Evolutionary conservation across 2,113 vertebrate species (phyloP).

Genomic region (Vulpes lagopus): DNA sequence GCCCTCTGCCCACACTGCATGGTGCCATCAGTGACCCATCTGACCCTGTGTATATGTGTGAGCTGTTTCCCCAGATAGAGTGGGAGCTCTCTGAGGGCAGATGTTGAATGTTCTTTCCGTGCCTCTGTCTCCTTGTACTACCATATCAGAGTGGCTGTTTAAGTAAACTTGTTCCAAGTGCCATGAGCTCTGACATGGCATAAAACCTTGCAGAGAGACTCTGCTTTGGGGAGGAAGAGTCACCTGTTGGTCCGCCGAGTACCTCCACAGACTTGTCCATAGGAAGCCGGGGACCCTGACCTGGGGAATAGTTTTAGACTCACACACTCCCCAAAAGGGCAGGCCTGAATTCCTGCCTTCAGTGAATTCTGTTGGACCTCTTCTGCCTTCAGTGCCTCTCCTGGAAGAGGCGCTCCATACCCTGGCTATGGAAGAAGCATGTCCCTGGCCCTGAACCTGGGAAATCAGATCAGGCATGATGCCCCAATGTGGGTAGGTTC

Average conservation of each 20-base stretch:
- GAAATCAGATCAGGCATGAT: neutral
- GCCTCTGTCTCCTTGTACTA: neutral
- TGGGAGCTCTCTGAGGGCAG: neutral
- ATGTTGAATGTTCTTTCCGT: neutral
- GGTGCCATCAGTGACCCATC: neutral
- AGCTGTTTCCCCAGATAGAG: neutral
- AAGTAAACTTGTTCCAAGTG: neutral
- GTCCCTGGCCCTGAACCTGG: neutral
- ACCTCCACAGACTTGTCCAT: neutral
- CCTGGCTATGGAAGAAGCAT: neutral
- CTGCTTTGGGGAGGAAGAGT: neutral
- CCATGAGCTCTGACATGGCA: neutral
- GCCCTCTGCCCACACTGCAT: neutral
- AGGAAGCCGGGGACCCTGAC: neutral
- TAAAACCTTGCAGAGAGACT: neutral
- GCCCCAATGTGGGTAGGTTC: neutral
- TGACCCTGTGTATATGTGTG: neutral
- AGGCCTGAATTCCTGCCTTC: slow-evolving; percentile 3
- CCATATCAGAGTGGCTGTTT: neutral
- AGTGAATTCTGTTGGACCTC: neutral
- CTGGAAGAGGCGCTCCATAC: neutral
- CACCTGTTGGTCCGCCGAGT: neutral
- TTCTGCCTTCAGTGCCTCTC: neutral
- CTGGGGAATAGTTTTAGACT: neutral
- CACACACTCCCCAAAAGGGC: neutral